A percentile compares a stretch with the other conserved stretches of the same genome.
These are phyloP conservation scores for Dryococelus australis DNA, from an alignment of 2,888 invertebrate species.

Conservation along the genomic window DNA sequence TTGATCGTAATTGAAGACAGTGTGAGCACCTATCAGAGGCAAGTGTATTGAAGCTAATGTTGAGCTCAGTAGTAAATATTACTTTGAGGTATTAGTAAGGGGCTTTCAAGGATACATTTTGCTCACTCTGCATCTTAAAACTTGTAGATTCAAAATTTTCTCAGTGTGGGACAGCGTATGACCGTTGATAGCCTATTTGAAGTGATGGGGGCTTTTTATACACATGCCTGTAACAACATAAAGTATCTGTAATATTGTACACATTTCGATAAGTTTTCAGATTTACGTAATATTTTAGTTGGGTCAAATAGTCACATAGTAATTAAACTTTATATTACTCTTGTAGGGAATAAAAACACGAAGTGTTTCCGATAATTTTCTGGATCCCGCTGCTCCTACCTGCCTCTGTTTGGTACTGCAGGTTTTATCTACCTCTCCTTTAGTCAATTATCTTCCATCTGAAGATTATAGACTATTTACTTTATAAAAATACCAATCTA, in stretches of 20 bases:
- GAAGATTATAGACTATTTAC: not conserved
- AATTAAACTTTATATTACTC: no score
- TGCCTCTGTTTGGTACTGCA: not conserved
- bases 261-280: not conserved
- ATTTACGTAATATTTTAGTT: not conserved
- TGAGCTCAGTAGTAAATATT: conserved; percentile 10
- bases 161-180: no score
- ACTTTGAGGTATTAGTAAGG: not conserved
- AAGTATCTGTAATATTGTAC: not conserved
- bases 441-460: not conserved
- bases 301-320: not conserved
- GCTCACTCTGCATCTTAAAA: not conserved
- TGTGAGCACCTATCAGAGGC: not conserved
- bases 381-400: not conserved
- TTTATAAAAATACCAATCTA: not conserved
- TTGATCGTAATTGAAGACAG: not conserved
- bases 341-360: not conserved
- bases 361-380: not conserved
- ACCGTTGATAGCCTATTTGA: no score
- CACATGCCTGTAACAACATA: not conserved
- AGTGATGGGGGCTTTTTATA: no score
- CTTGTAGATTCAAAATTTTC: not conserved
- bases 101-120: not conserved
- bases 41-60: not conserved
- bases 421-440: not conserved